Conservation (phyloP, 2,113 vertebrate genomes). For the Paedocypris sp. region DNA sequence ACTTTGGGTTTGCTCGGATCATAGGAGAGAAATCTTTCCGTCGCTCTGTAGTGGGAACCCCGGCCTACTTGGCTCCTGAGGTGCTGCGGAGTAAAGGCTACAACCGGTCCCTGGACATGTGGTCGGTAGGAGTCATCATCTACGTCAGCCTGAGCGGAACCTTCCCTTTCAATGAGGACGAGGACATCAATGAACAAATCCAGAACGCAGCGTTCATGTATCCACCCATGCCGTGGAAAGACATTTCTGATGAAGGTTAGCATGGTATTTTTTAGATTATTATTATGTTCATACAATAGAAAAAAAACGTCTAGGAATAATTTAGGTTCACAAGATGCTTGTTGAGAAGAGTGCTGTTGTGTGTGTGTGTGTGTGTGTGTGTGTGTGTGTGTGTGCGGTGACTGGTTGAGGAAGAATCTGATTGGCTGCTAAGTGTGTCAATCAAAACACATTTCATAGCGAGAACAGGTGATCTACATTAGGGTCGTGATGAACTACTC, state of each 20-base stretch:
- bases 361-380: no score
- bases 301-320: no score
- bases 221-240: constrained; percentile 89
- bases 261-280: no score
- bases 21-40: constrained; percentile 96
- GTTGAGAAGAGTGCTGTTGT: no score
- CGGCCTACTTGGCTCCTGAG: constrained; percentile 89
- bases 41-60: constrained; percentile 90
- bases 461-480: no score
- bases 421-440: no score
- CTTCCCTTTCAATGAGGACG: constrained; percentile 95
- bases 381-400: no score
- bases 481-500: no score
- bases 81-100: constrained; percentile 95
- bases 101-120: constrained; percentile 96
- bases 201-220: constrained; percentile 99
- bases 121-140: constrained; percentile 94
- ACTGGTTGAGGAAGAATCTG: no score
- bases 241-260: constrained; percentile 88
- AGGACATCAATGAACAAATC: constrained; percentile 97
- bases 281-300: no score
- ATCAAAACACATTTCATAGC: no score
- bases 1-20: constrained; percentile 95
- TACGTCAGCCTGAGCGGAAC: constrained; percentile 95
- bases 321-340: no score